Evolutionary conservation across 37 sponge, comb jelly and placozoan species (phyloP).

Genomic region (Theonella swinhoei): DNA sequence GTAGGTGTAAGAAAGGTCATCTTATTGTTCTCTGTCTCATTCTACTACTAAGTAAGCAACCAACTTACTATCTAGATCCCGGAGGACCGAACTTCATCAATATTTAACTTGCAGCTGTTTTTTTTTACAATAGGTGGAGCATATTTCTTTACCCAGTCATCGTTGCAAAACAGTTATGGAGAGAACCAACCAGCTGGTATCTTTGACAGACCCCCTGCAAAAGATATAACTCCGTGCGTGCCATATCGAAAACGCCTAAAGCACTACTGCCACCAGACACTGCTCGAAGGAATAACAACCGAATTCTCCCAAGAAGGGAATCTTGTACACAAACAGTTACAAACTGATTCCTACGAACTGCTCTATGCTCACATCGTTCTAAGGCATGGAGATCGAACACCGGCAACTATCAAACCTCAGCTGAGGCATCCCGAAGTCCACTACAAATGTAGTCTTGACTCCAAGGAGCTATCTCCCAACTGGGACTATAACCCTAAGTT

Average conservation of each 20-base stretch:
- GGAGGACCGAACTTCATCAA: too few species aligned
- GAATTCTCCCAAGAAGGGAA: slow-evolving; percentile 27
- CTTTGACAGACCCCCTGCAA: too few species aligned
- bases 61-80: too few species aligned
- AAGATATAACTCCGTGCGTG: too few species aligned
- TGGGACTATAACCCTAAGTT: background rate
- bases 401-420: background rate
- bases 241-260: slow-evolving; percentile 4
- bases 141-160: too few species aligned
- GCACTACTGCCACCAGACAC: slow-evolving; percentile 42
- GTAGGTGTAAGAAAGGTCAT: background rate
- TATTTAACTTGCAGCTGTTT: too few species aligned
- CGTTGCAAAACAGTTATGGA: too few species aligned
- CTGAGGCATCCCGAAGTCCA: background rate
- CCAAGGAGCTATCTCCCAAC: background rate
- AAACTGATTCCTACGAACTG: slow-evolving; percentile 22
- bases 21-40: background rate
- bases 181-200: too few species aligned
- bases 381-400: slow-evolving; percentile 71
- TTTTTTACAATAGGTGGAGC: too few species aligned
- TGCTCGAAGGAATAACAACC: background rate
- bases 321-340: background rate
- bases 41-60: background rate
- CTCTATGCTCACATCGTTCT: slow-evolving; percentile 43
- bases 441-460: slow-evolving; percentile 47